These are phyloP conservation scores for Meiosimyza platycephala DNA, from an alignment of 2,888 invertebrate genomes.

Conservation along the genomic window DNA sequence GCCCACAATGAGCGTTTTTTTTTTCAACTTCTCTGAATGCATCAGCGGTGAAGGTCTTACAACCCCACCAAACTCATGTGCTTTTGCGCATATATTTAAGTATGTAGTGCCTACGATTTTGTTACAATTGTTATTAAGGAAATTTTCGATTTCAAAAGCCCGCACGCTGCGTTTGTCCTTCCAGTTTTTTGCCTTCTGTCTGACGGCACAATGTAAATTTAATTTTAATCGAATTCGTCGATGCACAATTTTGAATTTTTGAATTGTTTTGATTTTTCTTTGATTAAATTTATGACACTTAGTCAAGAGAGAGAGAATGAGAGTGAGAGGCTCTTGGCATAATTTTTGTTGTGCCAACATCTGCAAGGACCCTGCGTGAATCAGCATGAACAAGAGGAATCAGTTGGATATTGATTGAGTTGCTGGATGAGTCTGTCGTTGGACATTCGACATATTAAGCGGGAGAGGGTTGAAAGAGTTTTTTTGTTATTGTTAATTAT, in stretches of 20 bases:
- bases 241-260: conserved; percentile 30
- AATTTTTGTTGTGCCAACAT: conserved; percentile 35
- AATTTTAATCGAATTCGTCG: conserved; percentile 39
- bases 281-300: conserved; percentile 22
- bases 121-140: conserved; percentile 40
- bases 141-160: conserved; percentile 53
- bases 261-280: conserved; percentile 27
- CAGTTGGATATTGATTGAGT: conserved; percentile 23
- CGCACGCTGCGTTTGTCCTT: conserved; percentile 51
- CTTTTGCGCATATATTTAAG: neutral
- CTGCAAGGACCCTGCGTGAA: conserved; percentile 29
- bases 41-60: conserved; percentile 15
- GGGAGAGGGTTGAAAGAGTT: neutral
- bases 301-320: neutral
- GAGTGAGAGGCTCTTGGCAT: conserved; percentile 24
- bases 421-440: conserved; percentile 1
- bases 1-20: conserved; percentile 58
- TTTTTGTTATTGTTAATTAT: too few species aligned
- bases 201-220: conserved; percentile 30
- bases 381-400: conserved; percentile 13
- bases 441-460: too few species aligned
- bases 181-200: conserved; percentile 10
- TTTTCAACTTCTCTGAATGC: conserved; percentile 37
- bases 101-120: conserved; percentile 8
- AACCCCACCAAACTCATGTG: neutral